Conservation (phyloP, 2,888 invertebrate species). For the Pteria penguin region DNA sequence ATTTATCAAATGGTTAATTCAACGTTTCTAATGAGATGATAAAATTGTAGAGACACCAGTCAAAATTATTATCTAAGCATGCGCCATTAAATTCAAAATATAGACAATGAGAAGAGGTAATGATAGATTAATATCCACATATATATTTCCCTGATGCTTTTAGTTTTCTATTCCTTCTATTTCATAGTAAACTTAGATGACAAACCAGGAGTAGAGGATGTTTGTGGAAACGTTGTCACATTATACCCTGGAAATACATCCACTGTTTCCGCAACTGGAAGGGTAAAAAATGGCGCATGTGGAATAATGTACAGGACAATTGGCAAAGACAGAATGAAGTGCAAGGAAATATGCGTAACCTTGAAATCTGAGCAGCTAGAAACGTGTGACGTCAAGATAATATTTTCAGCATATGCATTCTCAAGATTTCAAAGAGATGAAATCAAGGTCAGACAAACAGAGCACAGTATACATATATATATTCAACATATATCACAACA, state of each 20-base stretch:
- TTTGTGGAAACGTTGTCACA: constrained; percentile 1
- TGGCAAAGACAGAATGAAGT: neutral
- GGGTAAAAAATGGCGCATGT: constrained; percentile 19
- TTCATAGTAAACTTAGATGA: constrained; percentile 15
- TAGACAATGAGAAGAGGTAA: too few relatives aligned
- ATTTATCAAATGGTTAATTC: too few relatives aligned
- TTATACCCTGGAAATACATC: constrained; percentile 19
- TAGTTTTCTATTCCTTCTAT: neutral
- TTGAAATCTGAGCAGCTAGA: constrained; percentile 2
- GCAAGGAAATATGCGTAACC: constrained; percentile 26
- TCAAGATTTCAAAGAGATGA: neutral
- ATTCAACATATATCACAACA: too few relatives aligned
- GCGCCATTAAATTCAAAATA: too few relatives aligned
- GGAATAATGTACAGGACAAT: constrained; percentile 9
- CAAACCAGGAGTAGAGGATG: neutral
- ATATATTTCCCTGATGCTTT: neutral
- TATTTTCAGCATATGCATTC: constrained; percentile 14
- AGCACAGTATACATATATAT: too few relatives aligned
- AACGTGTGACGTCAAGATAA: constrained; percentile 21
- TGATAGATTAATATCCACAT: too few relatives aligned
- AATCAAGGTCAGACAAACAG: constrained; percentile 25
- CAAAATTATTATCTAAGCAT: too few relatives aligned
- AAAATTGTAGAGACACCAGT: too few relatives aligned
- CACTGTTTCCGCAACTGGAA: constrained; percentile 8
- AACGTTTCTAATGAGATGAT: too few relatives aligned